phyloP scores from a whole-genome alignment of 2,797 vertebrate genomes.

The Pteronotus mesoamericanus region DNA sequence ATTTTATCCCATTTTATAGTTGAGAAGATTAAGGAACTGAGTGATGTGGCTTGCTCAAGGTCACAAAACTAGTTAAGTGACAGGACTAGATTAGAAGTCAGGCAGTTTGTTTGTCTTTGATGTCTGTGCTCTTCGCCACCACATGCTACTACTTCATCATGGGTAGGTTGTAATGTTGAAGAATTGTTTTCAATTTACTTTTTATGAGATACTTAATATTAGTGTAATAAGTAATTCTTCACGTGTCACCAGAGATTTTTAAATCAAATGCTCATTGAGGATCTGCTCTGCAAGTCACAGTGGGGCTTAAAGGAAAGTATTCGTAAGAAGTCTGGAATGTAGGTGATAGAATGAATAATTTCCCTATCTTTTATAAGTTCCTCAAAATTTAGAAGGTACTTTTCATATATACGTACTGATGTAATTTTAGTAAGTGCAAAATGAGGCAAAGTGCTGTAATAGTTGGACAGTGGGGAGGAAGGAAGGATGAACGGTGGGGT shows the following conservation, averaged over 20 bases:
- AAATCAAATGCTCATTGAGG: conserved; percentile 42
- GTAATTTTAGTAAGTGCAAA: not conserved
- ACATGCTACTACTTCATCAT: not conserved
- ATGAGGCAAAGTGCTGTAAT: not conserved
- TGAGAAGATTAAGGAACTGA: not conserved
- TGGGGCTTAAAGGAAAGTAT: not conserved
- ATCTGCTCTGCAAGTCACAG: conserved; percentile 29
- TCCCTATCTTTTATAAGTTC: not conserved
- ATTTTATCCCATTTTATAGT: not conserved
- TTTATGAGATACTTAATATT: conserved; percentile 50
- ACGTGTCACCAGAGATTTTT: conserved; percentile 20
- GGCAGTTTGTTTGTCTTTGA: not conserved
- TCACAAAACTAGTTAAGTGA: conserved; percentile 1
- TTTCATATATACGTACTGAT: not conserved
- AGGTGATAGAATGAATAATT: not conserved
- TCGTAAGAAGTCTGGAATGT: not conserved
- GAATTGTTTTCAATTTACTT: conserved; percentile 59
- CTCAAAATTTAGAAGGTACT: not conserved
- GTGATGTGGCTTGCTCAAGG: not conserved
- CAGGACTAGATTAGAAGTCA: not conserved
- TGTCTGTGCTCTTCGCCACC: not conserved
- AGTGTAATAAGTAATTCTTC: conserved; percentile 47
- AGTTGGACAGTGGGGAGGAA: not conserved
- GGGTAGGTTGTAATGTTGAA: conserved; percentile 44
- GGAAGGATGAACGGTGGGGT: not conserved